Conservation (phyloP, 2,888 invertebrate genomes). For the Scelioninae gen. 1 region DNA sequence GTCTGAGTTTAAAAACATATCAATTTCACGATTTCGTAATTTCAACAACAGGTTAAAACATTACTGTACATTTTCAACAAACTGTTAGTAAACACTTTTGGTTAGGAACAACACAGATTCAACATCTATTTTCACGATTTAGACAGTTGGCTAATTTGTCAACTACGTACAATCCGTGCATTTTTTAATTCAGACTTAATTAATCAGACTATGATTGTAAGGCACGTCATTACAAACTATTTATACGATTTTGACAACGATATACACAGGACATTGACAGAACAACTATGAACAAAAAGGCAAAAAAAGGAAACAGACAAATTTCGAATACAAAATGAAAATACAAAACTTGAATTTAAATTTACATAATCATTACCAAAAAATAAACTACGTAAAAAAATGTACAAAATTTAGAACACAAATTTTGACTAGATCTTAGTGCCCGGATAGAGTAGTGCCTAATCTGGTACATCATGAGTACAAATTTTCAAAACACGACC, state of each 20-base stretch:
- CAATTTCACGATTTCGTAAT: neutral
- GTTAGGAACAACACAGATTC: conserved; percentile 24
- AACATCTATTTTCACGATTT: conserved; percentile 24
- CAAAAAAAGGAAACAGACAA: neutral
- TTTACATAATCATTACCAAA: conserved; percentile 24
- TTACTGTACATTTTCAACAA: conserved; percentile 26
- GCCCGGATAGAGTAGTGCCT: conserved; percentile 83
- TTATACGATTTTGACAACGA: conserved; percentile 28
- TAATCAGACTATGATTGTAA: conserved; percentile 40
- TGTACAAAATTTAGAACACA: conserved; percentile 72
- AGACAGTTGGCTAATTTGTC: conserved; percentile 16
- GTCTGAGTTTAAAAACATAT: conserved; percentile 4
- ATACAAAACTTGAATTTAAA: neutral
- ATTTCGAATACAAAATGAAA: neutral
- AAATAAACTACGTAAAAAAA: conserved; percentile 19
- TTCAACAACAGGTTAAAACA: conserved; percentile 20
- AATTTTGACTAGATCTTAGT: conserved; percentile 78
- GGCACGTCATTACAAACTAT: conserved; percentile 56
- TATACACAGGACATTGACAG: conserved; percentile 23
- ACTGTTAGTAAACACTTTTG: conserved; percentile 34
- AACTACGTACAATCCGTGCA: conserved; percentile 48
- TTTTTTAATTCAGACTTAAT: conserved; percentile 35
- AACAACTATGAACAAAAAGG: conserved; percentile 4
- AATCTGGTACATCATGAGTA: conserved; percentile 69
- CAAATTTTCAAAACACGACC: conserved; percentile 62